Conservation (phyloP, 2,113 vertebrate genomes). For the Anarrhichthys ocellatus region DNA sequence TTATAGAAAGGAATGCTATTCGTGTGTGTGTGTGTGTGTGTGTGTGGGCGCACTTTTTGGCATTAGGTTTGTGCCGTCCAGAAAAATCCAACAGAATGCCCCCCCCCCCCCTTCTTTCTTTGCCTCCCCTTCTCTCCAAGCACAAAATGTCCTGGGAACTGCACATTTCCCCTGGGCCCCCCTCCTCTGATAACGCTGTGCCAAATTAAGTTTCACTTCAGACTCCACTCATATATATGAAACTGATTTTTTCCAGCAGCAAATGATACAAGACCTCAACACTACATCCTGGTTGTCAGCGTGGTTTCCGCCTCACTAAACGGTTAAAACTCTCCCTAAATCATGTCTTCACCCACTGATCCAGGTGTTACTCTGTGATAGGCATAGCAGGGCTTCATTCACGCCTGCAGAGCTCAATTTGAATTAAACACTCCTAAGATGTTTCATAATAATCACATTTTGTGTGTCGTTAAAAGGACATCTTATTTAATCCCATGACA, state of each 20-base stretch:
- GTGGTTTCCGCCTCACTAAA: constrained; percentile 15
- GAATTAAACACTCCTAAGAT: background rate
- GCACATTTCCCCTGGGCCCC: constrained; percentile 50
- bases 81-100: constrained; percentile 65
- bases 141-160: constrained; percentile 76
- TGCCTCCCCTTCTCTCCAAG: constrained; percentile 38
- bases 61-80: constrained; percentile 49
- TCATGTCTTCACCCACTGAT: constrained; percentile 12
- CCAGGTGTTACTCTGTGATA: constrained; percentile 15
- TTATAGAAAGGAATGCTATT: constrained; percentile 75
- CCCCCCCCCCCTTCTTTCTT: constrained; percentile 6
- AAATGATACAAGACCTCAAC: background rate
- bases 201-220: constrained; percentile 56
- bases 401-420: constrained; percentile 8
- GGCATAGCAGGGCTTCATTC: constrained; percentile 9
- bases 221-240: constrained; percentile 39
- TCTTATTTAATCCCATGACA: constrained; percentile 41
- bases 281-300: background rate
- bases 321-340: constrained; percentile 18
- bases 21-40: background rate
- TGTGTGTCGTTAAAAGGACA: constrained; percentile 25
- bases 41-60: constrained; percentile 36
- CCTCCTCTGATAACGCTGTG: constrained; percentile 28
- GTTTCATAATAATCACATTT: constrained; percentile 22
- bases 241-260: constrained; percentile 9